A percentile compares a stretch with the other conserved stretches of the same genome.
Conservation (phyloP, 2,113 vertebrate species). For the Alligator mississippiensis region DNA sequence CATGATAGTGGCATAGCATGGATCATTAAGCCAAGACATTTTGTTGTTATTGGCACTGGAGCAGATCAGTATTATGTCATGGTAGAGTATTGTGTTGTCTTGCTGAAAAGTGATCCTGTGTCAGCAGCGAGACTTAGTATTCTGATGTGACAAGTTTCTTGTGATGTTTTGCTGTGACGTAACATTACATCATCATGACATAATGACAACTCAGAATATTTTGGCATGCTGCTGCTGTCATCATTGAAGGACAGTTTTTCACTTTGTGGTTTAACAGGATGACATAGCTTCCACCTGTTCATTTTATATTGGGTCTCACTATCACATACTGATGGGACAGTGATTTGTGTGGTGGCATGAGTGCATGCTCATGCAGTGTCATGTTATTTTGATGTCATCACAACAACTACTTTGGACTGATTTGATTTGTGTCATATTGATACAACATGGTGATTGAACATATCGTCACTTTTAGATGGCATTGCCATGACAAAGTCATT, state of each 20-base stretch:
- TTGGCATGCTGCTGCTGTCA: background rate
- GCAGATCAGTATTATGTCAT: background rate
- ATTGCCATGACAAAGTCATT: background rate
- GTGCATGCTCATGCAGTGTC: background rate
- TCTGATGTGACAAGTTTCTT: background rate
- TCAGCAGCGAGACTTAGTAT: background rate
- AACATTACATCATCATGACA: background rate
- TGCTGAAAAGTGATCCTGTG: background rate
- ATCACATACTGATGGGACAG: background rate
- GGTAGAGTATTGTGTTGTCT: background rate
- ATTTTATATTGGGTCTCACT: background rate
- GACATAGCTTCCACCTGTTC: background rate
- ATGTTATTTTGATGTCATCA: background rate
- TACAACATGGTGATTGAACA: background rate
- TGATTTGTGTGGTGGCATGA: background rate
- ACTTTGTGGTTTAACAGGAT: background rate
- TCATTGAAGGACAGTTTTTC: background rate
- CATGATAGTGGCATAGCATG: no score
- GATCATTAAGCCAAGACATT: no score
- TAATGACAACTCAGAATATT: no score
- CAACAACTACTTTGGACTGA: background rate
- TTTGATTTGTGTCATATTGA: background rate
- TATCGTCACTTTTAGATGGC: background rate
- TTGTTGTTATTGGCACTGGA: no score
- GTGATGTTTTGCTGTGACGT: no score